These are phyloP conservation scores for Aleiodes alternator DNA, from an alignment of 2,888 invertebrate species.

Conservation along the genomic window DNA sequence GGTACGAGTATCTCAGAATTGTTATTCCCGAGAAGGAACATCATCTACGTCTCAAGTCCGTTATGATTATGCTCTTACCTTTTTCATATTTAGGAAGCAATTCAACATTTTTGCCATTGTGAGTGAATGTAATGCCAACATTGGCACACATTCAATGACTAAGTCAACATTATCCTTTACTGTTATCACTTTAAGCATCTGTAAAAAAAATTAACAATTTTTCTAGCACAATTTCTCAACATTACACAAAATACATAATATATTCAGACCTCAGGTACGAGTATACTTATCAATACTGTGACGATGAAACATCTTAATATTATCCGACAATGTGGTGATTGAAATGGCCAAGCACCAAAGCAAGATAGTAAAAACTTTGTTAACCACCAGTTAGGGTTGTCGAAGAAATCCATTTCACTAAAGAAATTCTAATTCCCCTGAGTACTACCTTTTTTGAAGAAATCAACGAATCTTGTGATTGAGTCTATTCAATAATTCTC, in stretches of 20 bases:
- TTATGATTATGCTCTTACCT: background rate
- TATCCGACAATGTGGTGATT: background rate
- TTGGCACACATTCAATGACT: conserved; percentile 10
- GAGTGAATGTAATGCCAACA: conserved; percentile 18
- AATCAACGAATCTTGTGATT: background rate
- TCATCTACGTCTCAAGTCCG: too few species aligned
- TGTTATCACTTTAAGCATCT: conserved; percentile 28
- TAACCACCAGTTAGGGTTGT: conserved; percentile 17
- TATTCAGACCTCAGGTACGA: conserved; percentile 33
- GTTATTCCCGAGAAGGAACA: too few species aligned
- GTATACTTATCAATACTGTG: conserved; percentile 14
- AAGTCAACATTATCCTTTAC: conserved; percentile 6
- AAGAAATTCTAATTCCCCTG: background rate
- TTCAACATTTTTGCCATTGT: conserved; percentile 8
- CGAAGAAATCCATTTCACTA: conserved; percentile 28
- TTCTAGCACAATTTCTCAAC: background rate
- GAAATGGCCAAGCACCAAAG: conserved; percentile 43
- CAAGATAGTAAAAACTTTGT: conserved; percentile 29
- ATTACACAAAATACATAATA: too few species aligned
- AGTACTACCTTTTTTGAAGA: background rate
- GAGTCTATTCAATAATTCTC: background rate
- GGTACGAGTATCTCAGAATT: too few species aligned
- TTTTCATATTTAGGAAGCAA: background rate
- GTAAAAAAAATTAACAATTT: background rate
- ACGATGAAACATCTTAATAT: background rate